phyloP scores from a whole-genome alignment of 2,797 vertebrate genomes.

The Fundulus diaphanus region DNA sequence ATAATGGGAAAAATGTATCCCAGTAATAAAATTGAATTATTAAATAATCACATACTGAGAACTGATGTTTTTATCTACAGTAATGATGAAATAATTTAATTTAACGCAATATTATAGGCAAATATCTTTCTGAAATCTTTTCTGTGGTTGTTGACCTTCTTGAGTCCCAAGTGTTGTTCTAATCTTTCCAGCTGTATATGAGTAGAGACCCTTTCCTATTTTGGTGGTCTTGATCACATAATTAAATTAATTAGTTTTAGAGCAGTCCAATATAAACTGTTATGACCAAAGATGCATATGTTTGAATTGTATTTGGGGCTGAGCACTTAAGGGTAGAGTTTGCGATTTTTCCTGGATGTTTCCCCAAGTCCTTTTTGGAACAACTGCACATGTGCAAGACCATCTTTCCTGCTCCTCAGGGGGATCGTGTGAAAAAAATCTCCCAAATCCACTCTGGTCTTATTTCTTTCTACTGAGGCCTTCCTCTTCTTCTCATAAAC shows the following conservation, averaged over 20 bases:
- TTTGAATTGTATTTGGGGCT: background rate
- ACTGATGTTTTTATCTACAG: background rate
- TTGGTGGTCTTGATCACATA: background rate
- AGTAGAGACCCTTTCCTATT: background rate
- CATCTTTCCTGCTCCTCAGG: too few species aligned
- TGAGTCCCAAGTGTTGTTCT: background rate
- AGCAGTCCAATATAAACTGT: background rate
- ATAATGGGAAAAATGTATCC: too few species aligned
- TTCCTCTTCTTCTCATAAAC: too few species aligned
- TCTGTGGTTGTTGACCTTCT: background rate
- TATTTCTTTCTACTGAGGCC: too few species aligned
- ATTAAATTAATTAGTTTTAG: background rate
- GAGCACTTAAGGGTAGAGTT: too few species aligned
- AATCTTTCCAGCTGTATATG: background rate
- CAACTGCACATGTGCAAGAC: too few species aligned
- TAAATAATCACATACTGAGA: background rate
- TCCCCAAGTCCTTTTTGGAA: too few species aligned
- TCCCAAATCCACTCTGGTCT: too few species aligned
- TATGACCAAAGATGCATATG: background rate
- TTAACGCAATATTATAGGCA: background rate
- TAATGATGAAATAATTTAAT: background rate
- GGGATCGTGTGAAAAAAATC: too few species aligned
- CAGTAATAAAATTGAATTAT: background rate
- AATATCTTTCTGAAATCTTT: background rate
- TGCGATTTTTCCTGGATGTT: too few species aligned